Conservation (phyloP, 2,888 invertebrate genomes). For the Empis stercorea region DNA sequence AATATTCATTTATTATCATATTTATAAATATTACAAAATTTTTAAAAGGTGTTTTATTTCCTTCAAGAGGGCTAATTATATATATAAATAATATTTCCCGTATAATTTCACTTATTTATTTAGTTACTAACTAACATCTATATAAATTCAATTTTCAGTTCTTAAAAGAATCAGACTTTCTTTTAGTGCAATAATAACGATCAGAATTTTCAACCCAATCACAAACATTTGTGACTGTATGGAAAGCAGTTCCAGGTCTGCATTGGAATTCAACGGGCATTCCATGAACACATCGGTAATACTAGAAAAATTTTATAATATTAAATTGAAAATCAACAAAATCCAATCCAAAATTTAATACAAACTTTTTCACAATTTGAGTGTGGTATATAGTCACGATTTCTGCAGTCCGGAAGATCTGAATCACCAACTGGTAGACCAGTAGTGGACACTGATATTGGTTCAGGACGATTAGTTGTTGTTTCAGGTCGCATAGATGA, state of each 20-base stretch:
- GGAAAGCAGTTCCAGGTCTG: slow-evolving; percentile 61
- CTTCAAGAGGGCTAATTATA: no score
- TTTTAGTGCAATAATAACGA: slow-evolving; percentile 36
- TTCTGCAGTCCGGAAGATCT: slow-evolving; percentile 36
- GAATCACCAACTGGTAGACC: slow-evolving; percentile 28
- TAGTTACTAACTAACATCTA: no score
- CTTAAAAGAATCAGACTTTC: background rate
- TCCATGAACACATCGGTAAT: slow-evolving; percentile 75
- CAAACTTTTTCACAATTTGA: slow-evolving; percentile 42
- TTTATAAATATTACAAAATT: no score
- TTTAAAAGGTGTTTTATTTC: no score
- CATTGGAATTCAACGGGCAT: slow-evolving; percentile 60
- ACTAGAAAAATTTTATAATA: slow-evolving; percentile 51
- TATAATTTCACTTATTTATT: no score
- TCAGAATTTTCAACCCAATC: slow-evolving; percentile 69
- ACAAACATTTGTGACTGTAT: slow-evolving; percentile 55
- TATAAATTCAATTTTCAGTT: no score
- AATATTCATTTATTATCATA: no score
- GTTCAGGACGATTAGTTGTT: slow-evolving; percentile 11
- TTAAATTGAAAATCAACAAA: slow-evolving; percentile 17
- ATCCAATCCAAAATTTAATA: no score
- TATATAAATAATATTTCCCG: no score
- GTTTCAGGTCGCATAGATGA: slow-evolving; percentile 23
- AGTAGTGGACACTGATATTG: slow-evolving; percentile 19
- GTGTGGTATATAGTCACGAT: slow-evolving; percentile 44